A percentile compares a stretch with the other conserved stretches of the same genome.
phyloP scores from a whole-genome alignment of 2,888 invertebrate species.

The Aleiodes leptofemur region DNA sequence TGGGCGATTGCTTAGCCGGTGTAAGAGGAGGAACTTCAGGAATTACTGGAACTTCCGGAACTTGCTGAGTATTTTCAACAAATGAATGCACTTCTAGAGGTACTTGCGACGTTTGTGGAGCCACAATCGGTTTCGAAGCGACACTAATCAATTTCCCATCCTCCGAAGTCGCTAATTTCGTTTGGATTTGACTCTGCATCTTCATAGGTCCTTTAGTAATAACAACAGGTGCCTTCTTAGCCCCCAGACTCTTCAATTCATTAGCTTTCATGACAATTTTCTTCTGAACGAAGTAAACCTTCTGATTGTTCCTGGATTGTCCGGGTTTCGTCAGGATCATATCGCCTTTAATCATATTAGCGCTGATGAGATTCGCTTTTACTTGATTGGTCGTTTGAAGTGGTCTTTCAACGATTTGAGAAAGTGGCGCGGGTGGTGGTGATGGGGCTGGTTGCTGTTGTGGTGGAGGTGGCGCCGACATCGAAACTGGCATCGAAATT shows the following conservation, averaged over 20 bases:
- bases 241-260: constrained; percentile 62
- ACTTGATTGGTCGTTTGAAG: constrained; percentile 73
- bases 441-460: constrained; percentile 43
- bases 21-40: constrained; percentile 32
- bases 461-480: constrained; percentile 36
- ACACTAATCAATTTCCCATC: constrained; percentile 64
- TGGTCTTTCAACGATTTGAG: constrained; percentile 60
- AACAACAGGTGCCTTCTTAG: constrained; percentile 63
- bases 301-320: constrained; percentile 66
- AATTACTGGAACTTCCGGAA: neutral
- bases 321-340: constrained; percentile 73
- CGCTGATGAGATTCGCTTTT: constrained; percentile 77
- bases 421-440: neutral
- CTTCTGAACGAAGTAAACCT: constrained; percentile 70
- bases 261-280: constrained; percentile 67
- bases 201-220: constrained; percentile 62
- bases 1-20: constrained; percentile 29
- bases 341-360: constrained; percentile 73
- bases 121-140: constrained; percentile 44
- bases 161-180: constrained; percentile 60
- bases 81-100: neutral
- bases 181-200: constrained; percentile 54
- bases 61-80: too few relatives aligned
- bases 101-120: constrained; percentile 23
- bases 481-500: neutral